Base-by-base conservation (phyloP, 2,888 invertebrate genomes). In the Callimorpha dominula region DNA sequence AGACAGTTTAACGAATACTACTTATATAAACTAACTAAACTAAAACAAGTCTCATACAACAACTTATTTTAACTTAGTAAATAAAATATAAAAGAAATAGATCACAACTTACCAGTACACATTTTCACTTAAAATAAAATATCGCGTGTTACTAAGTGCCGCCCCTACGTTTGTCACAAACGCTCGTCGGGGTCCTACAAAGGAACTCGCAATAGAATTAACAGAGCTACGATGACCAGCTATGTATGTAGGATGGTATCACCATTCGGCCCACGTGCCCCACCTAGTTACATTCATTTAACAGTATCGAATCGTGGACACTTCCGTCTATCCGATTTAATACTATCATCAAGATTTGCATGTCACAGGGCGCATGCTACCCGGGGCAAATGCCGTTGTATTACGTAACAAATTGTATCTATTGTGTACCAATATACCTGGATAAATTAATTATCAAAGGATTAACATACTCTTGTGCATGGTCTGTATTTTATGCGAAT, bases 281-380 rank as follows among this genome's bases (percentile, higher is more conserved):
- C 83, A 83, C 86, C 90, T 91, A 88, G 91, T 94, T 94, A 94
- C 94, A 94, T 91, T 91, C 92, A 92, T 91, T 91, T 90, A 88
- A 86, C 83, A 78, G 85, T 85, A 89, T 90, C 90, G 90, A 87
- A 86, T 89, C 84, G 83, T 86, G 85, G 85, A 88, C 90, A 89
- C 88, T 89, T 90, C 90, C 87, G 91, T 90, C 89, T 91, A 89
- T 89, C 85, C 90, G 92, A 93, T 94, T 95, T 95, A 95, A 95
- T 94, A 92, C 89, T 90, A 95, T 95, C 93, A 94, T 89, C 90
- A 92, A 92, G 93, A 95, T 95, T 95, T 95, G 95, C 95, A 95
- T 95, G 93, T 92, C 95, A 95, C 91, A 95, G 94, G 92, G 88
- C 85, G 81, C 83, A 85, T 81, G 85, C 84, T 82, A 87, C 89